Evolutionary conservation across 2,113 vertebrate species (phyloP).

Genomic region (Oreochromis spilurus): DNA sequence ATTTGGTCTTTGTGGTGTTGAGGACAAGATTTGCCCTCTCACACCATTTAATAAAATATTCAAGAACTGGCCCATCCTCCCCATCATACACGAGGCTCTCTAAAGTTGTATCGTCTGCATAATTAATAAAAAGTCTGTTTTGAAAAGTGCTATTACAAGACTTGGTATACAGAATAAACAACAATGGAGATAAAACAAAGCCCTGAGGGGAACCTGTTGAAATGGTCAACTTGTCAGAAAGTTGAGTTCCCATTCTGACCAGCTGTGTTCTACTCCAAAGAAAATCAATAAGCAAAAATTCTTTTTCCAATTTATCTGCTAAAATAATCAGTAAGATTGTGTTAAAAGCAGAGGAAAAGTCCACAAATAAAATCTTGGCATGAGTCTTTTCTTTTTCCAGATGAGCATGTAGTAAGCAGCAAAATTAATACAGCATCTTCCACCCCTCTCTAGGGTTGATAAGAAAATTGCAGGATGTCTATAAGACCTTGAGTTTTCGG

Average conservation of each 20-base stretch:
- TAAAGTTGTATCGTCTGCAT: neutral
- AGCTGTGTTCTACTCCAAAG: neutral
- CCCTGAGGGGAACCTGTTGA: neutral
- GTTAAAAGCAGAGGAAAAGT: neutral
- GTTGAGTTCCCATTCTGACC: neutral
- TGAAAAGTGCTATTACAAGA: neutral
- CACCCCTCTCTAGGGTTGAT: neutral
- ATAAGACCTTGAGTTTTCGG: neutral
- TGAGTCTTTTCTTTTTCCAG: neutral
- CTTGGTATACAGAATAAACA: neutral
- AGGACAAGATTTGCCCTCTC: neutral
- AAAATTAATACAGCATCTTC: neutral
- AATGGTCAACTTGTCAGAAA: neutral
- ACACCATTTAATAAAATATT: neutral
- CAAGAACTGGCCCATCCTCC: neutral
- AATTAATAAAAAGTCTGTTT: neutral
- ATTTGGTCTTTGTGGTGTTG: neutral
- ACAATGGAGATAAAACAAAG: neutral
- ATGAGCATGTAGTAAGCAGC: neutral
- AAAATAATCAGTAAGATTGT: neutral
- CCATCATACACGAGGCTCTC: neutral
- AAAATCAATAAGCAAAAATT: neutral
- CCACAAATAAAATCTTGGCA: neutral
- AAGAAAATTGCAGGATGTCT: neutral
- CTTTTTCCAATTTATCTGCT: neutral